These are phyloP conservation scores for Enteromius viviparus DNA, from an alignment of 2,797 vertebrate genomes.

Conservation along the genomic window DNA sequence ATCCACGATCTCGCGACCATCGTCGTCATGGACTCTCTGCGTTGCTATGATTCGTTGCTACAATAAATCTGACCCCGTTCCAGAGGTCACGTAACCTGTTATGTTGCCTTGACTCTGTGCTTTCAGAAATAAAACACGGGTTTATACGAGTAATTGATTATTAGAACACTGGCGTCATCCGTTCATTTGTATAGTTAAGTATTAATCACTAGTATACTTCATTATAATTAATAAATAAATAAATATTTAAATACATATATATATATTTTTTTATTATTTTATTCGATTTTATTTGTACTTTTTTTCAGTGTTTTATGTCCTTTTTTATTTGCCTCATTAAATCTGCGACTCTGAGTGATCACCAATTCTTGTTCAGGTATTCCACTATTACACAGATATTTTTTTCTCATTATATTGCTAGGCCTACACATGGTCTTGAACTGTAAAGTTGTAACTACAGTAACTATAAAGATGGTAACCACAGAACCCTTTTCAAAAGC, in stretches of 20 bases:
- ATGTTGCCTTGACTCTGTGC: conserved; percentile 1
- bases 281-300: background rate
- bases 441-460: background rate
- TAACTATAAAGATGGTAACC: background rate
- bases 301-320: background rate
- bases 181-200: background rate
- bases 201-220: background rate
- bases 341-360: background rate
- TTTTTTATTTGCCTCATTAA: background rate
- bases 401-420: background rate
- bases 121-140: conserved; percentile 13
- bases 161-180: background rate
- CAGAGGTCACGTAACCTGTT: conserved; percentile 41
- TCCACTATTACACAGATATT: background rate
- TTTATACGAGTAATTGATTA: background rate
- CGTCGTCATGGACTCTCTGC: conserved; percentile 64
- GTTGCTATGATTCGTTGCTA: conserved; percentile 81
- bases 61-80: conserved; percentile 77
- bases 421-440: background rate
- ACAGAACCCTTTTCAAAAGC: background rate
- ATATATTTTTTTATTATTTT: background rate
- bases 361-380: background rate
- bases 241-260: too few species aligned
- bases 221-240: background rate
- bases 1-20: conserved; percentile 4